Base-by-base conservation (phyloP, 2,888 invertebrate species). In the Ditylenchus weischeri region DNA sequence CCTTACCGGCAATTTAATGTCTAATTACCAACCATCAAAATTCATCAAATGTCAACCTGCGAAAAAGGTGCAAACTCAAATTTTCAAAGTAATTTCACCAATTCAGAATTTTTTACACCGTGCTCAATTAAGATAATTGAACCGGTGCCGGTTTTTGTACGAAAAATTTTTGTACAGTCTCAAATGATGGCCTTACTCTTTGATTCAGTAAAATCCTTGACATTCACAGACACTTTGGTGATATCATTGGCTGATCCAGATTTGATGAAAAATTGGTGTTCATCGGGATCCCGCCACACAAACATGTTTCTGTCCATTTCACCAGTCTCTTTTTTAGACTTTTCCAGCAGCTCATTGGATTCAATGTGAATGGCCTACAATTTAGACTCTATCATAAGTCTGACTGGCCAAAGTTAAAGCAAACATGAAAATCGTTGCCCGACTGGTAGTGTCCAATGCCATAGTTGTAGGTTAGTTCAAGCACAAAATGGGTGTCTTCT, bases 401-500 rank as follows among this genome's bases (percentile, higher is more conserved):
- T 13, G 13, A 43, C 11, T 43, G 5, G 43, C 15, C 7, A 18
- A 54, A 50, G 2, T 50, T 50, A 19, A 4, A 50, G 2, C 21
- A 19, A 11, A 72, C 81, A 51, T 72, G 64, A 83, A 93, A 93
- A 85, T 95, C 95, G 86, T 95, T 95, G 60, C 95, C 95, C 76
- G 88, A 85, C 76, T 90, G 89, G 83, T 98, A 96, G 62, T 88
- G 86, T 72, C 89, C 89, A 29, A 96, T 88, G 29, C 92, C 92
- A 84, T 98, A 98, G 84, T 98, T 98, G 84, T 96, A 98, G 15
- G 96, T 96, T 57, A 98, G 87, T 84, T 98, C 96, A 29, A 95
- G 87, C 0, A 93, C 96, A 86, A 96, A 98, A 85, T 96, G 91
- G 64, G 88, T 87, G 78, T 92, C 90, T 85, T 98, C 98, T 0